These are phyloP conservation scores for Hydrozoanthus gracilis DNA, from an alignment of 92 coral and sea anemone species.

Conservation along the genomic window DNA sequence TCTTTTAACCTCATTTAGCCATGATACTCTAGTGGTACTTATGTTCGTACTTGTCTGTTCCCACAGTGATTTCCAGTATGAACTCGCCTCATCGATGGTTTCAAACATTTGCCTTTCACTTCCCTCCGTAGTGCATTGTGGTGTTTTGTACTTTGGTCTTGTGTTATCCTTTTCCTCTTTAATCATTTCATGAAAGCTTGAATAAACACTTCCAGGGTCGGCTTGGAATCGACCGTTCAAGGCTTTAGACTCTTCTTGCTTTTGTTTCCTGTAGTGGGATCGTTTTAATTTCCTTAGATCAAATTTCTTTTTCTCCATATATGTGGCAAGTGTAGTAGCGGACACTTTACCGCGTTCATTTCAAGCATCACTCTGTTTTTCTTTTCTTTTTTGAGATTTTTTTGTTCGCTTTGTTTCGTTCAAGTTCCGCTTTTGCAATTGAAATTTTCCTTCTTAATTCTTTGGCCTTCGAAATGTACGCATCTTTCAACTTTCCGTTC, in stretches of 20 bases:
- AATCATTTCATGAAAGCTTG: conserved; percentile 1
- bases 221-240: conserved; percentile 22
- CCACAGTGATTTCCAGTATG: conserved; percentile 37
- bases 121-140: conserved; percentile 37
- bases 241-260: conserved; percentile 15
- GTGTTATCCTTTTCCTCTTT: conserved; percentile 23
- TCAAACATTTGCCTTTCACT: conserved; percentile 53
- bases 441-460: conserved; percentile 23
- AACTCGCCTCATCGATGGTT: conserved; percentile 16
- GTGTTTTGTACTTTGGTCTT: conserved; percentile 21
- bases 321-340: conserved; percentile 12
- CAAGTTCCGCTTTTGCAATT: conserved; percentile 18
- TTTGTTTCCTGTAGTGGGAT: background rate
- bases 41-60: conserved; percentile 15
- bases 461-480: background rate
- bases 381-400: conserved; percentile 18
- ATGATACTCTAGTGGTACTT: conserved; percentile 5
- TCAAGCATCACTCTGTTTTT: conserved; percentile 14
- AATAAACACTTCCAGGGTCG: conserved; percentile 26
- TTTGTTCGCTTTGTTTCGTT: conserved; percentile 17
- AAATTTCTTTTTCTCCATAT: conserved; percentile 15
- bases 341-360: conserved; percentile 15
- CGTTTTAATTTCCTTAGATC: conserved; percentile 11
- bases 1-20: conserved; percentile 3
- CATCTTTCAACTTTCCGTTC: conserved; percentile 15